A percentile compares a stretch with the other conserved stretches of the same genome.
These are phyloP conservation scores for Hyperoplus lanceolatus DNA, from an alignment of 2,797 vertebrate species.

Conservation along the genomic window DNA sequence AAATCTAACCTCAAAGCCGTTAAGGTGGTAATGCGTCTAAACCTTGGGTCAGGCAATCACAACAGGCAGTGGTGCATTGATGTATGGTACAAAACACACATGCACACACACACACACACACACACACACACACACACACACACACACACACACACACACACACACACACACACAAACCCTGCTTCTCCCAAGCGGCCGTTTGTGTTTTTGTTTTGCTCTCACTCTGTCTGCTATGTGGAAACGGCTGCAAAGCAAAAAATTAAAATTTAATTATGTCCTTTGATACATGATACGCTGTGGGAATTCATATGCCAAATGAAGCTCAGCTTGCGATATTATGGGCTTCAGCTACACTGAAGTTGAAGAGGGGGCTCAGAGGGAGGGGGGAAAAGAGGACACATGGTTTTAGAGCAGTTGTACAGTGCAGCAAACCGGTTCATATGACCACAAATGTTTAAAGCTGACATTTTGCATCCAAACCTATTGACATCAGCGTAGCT, in stretches of 20 bases:
- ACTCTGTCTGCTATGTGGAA: slow-evolving; percentile 49
- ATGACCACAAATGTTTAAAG: not conserved
- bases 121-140: slow-evolving; percentile 25
- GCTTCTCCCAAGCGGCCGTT: slow-evolving; percentile 53
- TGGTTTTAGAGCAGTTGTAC: not conserved
- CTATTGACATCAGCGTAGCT: not conserved
- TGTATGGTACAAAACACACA: slow-evolving; percentile 32
- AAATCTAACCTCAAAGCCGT: slow-evolving; percentile 63
- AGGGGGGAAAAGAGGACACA: not conserved
- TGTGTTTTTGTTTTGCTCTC: slow-evolving; percentile 67
- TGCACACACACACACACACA: slow-evolving; percentile 16
- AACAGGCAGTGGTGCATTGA: slow-evolving; percentile 62
- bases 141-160: slow-evolving; percentile 2
- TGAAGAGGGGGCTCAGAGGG: not conserved
- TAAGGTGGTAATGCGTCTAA: slow-evolving; percentile 63
- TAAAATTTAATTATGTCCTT: slow-evolving; percentile 65
- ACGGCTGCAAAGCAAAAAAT: slow-evolving; percentile 62
- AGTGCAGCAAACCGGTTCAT: slow-evolving; percentile 2
- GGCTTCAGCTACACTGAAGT: slow-evolving; percentile 8
- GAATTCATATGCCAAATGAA: slow-evolving; percentile 44
- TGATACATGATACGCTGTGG: slow-evolving; percentile 50
- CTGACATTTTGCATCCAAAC: slow-evolving; percentile 6
- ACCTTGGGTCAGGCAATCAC: slow-evolving; percentile 71
- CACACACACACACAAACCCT: slow-evolving; percentile 4
- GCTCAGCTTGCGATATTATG: slow-evolving; percentile 18